phyloP scores from a whole-genome alignment of 2,113 vertebrate genomes.

The Urocolius indicus region DNA sequence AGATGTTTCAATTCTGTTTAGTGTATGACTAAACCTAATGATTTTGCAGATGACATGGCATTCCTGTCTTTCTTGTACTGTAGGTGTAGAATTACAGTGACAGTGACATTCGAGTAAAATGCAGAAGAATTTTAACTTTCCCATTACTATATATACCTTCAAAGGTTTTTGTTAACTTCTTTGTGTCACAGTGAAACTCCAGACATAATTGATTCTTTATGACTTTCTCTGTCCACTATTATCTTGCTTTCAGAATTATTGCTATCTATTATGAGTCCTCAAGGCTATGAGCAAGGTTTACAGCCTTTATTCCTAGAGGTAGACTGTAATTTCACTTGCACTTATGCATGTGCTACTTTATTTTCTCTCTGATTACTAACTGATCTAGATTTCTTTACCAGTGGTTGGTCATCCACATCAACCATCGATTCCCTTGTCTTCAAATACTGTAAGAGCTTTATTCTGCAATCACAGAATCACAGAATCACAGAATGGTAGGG shows the following conservation, averaged over 20 bases:
- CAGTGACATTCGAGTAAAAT: background rate
- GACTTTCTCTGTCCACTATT: background rate
- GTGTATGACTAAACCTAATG: background rate
- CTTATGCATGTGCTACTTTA: rapidly evolving
- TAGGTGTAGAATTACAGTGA: background rate
- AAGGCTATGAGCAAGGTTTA: background rate
- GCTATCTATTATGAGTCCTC: background rate
- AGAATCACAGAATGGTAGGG: too few species aligned
- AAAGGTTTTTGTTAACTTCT: background rate
- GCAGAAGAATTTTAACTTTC: background rate
- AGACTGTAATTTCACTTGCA: background rate
- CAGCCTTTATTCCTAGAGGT: background rate
- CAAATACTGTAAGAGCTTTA: background rate
- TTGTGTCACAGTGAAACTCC: background rate
- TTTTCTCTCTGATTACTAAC: background rate
- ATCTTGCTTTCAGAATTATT: background rate
- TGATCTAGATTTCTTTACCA: background rate
- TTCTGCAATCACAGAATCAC: background rate
- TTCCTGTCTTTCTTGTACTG: background rate
- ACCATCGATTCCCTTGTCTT: background rate
- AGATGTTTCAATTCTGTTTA: background rate
- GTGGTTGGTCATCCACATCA: background rate
- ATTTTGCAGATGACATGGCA: background rate
- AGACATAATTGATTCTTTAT: background rate
- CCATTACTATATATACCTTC: background rate